These are phyloP conservation scores for Drosophila maculinotata DNA, from an alignment of 2,888 invertebrate species.

Conservation along the genomic window DNA sequence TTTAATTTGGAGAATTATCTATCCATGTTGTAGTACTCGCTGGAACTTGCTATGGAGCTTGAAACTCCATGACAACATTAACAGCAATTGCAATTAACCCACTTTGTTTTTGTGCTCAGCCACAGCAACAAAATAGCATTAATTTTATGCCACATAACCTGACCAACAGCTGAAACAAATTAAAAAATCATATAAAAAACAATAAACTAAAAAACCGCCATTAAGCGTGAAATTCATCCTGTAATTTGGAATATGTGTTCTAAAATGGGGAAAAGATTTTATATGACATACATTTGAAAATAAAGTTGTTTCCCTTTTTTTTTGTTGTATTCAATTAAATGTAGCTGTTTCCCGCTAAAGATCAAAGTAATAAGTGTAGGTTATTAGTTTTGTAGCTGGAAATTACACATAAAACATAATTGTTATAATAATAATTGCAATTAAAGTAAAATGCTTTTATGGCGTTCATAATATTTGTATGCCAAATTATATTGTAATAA, in stretches of 20 bases:
- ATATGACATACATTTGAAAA: conserved; percentile 1
- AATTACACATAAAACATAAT: no score
- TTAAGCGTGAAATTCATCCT: conserved; percentile 51
- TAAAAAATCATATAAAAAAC: conserved; percentile 12
- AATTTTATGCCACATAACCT: conserved; percentile 1
- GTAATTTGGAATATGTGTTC: conserved; percentile 23
- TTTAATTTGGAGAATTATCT: conserved; percentile 64
- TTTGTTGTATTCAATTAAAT: neutral
- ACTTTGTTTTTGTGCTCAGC: conserved; percentile 33
- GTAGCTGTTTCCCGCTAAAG: no score
- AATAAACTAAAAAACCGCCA: conserved; percentile 15
- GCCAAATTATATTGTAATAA: no score
- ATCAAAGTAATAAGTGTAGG: no score
- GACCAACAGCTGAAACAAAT: conserved; percentile 3
- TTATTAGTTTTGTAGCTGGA: no score
- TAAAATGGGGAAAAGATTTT: conserved; percentile 15
- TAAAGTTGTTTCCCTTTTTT: no score
- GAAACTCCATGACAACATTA: conserved; percentile 52
- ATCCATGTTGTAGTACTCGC: conserved; percentile 17
- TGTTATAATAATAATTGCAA: no score
- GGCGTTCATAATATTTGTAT: no score
- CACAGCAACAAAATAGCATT: conserved; percentile 14
- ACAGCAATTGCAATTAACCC: conserved; percentile 69
- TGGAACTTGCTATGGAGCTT: conserved; percentile 47
- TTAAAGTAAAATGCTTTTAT: no score